These are phyloP conservation scores for Linepithema humile DNA, from an alignment of 1,140 invertebrate genomes.

Conservation along the genomic window DNA sequence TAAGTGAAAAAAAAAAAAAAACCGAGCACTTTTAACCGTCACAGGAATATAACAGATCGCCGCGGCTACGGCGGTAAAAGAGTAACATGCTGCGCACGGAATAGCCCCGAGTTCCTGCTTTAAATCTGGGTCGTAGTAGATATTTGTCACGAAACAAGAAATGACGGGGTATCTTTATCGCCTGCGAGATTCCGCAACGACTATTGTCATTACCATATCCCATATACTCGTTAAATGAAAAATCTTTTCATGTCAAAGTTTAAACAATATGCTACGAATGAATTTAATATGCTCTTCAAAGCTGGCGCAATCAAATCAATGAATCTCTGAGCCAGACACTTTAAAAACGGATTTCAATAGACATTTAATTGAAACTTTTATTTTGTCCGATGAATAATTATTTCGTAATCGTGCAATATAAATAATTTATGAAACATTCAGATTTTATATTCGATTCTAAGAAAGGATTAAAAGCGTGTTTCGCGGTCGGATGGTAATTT, in stretches of 20 bases:
- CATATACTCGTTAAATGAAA: neutral
- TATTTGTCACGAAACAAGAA: slow-evolving; percentile 59
- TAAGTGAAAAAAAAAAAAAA: neutral
- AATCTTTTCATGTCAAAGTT: neutral
- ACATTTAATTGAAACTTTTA: too few species aligned
- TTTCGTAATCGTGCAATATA: neutral
- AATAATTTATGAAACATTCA: neutral
- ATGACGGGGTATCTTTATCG: slow-evolving; percentile 26
- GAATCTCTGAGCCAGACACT: too few species aligned
- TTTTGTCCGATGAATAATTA: neutral
- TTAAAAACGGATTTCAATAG: too few species aligned
- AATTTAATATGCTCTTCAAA: neutral
- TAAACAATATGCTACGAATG: neutral
- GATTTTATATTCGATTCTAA: neutral
- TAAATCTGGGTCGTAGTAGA: slow-evolving; percentile 48
- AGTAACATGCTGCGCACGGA: slow-evolving; percentile 30
- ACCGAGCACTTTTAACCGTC: neutral
- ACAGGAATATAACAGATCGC: slow-evolving; percentile 12
- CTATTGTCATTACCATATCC: neutral
- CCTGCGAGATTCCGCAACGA: slow-evolving; percentile 13
- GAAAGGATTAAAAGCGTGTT: slow-evolving; percentile 16
- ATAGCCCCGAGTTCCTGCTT: slow-evolving; percentile 31
- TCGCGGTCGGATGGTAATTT: slow-evolving; percentile 55
- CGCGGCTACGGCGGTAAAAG: neutral
- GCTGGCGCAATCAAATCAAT: neutral